These are phyloP conservation scores for Cosmia trapezina DNA, from an alignment of 2,888 invertebrate species.

Conservation along the genomic window DNA sequence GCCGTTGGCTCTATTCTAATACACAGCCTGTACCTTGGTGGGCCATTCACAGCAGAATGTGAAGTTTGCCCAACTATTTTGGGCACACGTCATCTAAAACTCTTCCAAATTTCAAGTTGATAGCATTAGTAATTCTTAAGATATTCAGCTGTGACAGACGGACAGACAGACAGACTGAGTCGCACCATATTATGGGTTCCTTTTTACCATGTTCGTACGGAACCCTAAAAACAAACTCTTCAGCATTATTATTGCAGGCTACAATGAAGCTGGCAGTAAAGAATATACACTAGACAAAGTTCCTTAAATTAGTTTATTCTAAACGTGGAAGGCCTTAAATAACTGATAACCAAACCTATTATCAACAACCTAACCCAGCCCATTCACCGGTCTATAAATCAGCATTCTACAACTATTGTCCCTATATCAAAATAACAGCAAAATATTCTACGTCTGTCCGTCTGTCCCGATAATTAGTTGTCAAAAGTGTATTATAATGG, in stretches of 20 bases:
- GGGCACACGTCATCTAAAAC: too few relatives aligned
- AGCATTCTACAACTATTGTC: constrained; percentile 60
- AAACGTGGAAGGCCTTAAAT: not conserved
- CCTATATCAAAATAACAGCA: constrained; percentile 39
- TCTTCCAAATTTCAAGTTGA: too few relatives aligned
- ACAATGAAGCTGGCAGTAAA: not conserved
- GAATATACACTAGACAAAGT: not conserved
- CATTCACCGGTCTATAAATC: constrained; percentile 35
- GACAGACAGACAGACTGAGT: too few relatives aligned
- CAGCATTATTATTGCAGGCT: too few relatives aligned
- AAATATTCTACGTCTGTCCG: constrained; percentile 54
- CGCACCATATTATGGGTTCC: too few relatives aligned
- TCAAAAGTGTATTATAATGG: constrained; percentile 54
- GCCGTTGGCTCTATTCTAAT: too few relatives aligned
- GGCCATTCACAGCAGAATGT: not conserved
- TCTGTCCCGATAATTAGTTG: constrained; percentile 56
- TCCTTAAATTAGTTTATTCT: constrained; percentile 4
- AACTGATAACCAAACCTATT: constrained; percentile 43
- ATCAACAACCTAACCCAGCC: constrained; percentile 22
- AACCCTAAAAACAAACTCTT: too few relatives aligned
- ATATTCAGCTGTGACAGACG: too few relatives aligned
- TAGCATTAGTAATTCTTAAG: too few relatives aligned
- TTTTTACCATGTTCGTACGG: too few relatives aligned
- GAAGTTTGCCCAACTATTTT: too few relatives aligned
- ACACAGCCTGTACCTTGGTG: too few relatives aligned